Conservation (phyloP, 2,888 invertebrate genomes). For the Apamea epomidion region DNA sequence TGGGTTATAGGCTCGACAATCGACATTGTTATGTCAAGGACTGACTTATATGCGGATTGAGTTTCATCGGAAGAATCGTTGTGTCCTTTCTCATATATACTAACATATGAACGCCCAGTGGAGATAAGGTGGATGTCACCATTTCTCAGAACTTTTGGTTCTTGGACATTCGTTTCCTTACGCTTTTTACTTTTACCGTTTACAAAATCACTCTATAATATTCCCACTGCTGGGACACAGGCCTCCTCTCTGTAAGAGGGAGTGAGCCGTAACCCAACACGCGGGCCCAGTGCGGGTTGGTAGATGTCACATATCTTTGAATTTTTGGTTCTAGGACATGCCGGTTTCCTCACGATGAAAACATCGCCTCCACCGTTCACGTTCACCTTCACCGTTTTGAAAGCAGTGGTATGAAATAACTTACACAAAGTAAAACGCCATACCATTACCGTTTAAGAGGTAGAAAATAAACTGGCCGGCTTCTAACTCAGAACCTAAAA, state of each 20-base stretch:
- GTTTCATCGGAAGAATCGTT: constrained; percentile 17
- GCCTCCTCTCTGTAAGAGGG: too few relatives aligned
- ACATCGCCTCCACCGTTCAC: too few relatives aligned
- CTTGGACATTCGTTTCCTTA: not conserved
- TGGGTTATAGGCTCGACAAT: constrained; percentile 1
- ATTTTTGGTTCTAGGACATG: too few relatives aligned
- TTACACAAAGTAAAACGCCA: too few relatives aligned
- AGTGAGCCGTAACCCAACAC: too few relatives aligned
- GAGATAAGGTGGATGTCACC: not conserved
- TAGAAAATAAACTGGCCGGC: not conserved
- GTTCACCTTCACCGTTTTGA: too few relatives aligned
- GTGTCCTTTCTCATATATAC: constrained; percentile 8
- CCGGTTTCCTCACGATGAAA: too few relatives aligned
- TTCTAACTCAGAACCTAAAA: not conserved
- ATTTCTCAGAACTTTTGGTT: not conserved
- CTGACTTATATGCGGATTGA: constrained; percentile 14
- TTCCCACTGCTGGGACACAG: too few relatives aligned
- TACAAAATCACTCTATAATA: too few relatives aligned
- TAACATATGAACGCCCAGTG: not conserved
- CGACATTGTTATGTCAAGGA: constrained; percentile 18
- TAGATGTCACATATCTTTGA: too few relatives aligned
- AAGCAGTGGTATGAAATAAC: too few relatives aligned
- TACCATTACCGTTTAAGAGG: not conserved
- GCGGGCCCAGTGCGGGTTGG: too few relatives aligned
- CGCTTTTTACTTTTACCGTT: not conserved